Evolutionary conservation across 1,140 invertebrate genomes (phyloP), one percentile per base, ranked within the genome.

Genomic region (Sesamia nonagrioides): DNA sequence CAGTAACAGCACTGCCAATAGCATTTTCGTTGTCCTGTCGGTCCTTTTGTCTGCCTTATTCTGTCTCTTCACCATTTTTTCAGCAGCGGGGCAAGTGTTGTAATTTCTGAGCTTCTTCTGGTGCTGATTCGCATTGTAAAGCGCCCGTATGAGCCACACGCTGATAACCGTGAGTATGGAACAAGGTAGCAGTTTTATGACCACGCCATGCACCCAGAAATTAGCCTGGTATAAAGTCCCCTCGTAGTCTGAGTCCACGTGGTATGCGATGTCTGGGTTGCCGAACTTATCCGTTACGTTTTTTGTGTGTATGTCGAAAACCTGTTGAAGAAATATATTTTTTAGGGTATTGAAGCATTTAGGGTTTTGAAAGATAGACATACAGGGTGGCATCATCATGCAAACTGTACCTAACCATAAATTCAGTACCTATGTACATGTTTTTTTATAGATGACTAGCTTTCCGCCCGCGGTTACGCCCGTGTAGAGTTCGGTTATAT

Each of bases 1-100:
- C 0, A 99, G 95, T 0, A 98, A 91, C 2, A 99, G 95, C 0
- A 99, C 97, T 0, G 98, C 98, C 5, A 99, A 95, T 8, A 99
- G 95, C 97, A 99, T 98, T 78, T 97, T 96, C 0, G 98, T 99
- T 0, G 98, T 99, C 79, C 97, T 96, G 90, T 98, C 97, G 1
- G 97, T 97, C 78, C 97, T 94, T 69, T 96, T 96, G 84, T 97
- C 97, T 37, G 96, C 96, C 87, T 97, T 97, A 13, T 95, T 95
- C 17, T 95, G 94, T 45, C 95, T 87, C 80, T 92, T 94, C 8
- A 94, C 91, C 86, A 91, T 89, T 78, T 93, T 91, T 61, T 91
- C 87, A 2, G 86, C 91, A 1, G 90, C 92, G 40, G 96, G 95
- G 77, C 96, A 96, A 6, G 94, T 89, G 84, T 95, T 96, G 88